Evolutionary conservation across 2,888 invertebrate genomes (phyloP), one percentile per base, ranked within the genome.

Genomic region (Lasius platythorax): DNA sequence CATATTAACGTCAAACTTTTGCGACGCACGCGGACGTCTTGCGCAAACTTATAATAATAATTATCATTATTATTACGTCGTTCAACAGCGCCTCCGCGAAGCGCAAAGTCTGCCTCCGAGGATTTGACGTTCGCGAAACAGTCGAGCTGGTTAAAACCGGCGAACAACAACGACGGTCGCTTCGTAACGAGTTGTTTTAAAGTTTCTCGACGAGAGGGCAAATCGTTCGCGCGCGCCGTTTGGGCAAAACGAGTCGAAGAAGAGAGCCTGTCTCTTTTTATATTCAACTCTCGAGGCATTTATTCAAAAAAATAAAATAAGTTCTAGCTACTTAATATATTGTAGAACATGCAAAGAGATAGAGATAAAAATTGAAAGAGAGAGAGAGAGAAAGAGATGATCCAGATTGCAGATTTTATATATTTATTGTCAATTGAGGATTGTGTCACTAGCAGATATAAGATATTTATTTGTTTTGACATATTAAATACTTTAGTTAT

Each of bases 61-160:
- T 86, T 86, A 83, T 88, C 86, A 84, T 89, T 86, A 84, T 87
- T 88, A 84, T 84, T 79, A 83, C 81, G 82, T 85, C 85, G 88
- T 75, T 64, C 79, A 70, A 68, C 83, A 66, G 68, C 70, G 56
- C 18, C 58, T 30, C 37, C 3, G 37, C 63, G 56, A 61, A 50
- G 66, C 61, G 70, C 68, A 50, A 75, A 73, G 78, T 72, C 78
- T 70, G 67, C 37, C 82, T 78, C 82, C 70, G 63, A 70, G 83
- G 73, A 78, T 83, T 76, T 58, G n/a, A 46, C 68, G 66, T 87
- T 78, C 82, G 84, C 83, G 85, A 88, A 87, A 87, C 89, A 85
- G 84, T 72, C 53, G 30, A 67, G 68, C 84, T 46, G 50, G 85
- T 85, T 87, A 73, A 85, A 87, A 89, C 78, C 70, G 63, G 74